A percentile compares a stretch with the other conserved stretches of the same genome.
These are phyloP conservation scores for Megaceryle maxima DNA, from an alignment of 2,113 vertebrate genomes.

Conservation along the genomic window DNA sequence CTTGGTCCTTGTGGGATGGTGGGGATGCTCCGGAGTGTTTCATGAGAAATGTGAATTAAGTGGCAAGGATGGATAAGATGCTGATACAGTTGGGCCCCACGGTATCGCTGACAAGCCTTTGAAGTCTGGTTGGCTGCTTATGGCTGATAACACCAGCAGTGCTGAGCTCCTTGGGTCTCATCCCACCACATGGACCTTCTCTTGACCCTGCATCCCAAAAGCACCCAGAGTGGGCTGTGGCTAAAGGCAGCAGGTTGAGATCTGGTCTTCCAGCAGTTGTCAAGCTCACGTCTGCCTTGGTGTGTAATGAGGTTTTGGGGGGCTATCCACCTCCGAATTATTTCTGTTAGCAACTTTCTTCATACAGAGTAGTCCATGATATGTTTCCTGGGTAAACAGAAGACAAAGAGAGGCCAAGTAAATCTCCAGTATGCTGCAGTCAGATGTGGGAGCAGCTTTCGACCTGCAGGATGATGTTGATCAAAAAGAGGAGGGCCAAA, in stretches of 20 bases:
- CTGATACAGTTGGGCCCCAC: background rate
- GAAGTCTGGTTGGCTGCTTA: background rate
- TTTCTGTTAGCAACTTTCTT: background rate
- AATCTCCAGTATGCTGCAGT: rapidly evolving
- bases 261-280: background rate
- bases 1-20: background rate
- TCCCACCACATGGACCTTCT: background rate
- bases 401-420: background rate
- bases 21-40: background rate
- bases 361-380: rapidly evolving
- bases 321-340: background rate
- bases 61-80: background rate
- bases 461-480: rapidly evolving
- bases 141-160: background rate
- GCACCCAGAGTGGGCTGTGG: rapidly evolving
- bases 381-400: background rate
- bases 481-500: background rate
- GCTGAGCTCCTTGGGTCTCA: background rate
- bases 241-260: background rate
- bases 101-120: rapidly evolving
- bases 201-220: background rate
- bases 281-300: background rate
- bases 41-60: background rate
- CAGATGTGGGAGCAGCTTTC: background rate
- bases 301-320: background rate